phyloP scores from a whole-genome alignment of 2,888 invertebrate genomes.

The Antheraea yamamai region DNA sequence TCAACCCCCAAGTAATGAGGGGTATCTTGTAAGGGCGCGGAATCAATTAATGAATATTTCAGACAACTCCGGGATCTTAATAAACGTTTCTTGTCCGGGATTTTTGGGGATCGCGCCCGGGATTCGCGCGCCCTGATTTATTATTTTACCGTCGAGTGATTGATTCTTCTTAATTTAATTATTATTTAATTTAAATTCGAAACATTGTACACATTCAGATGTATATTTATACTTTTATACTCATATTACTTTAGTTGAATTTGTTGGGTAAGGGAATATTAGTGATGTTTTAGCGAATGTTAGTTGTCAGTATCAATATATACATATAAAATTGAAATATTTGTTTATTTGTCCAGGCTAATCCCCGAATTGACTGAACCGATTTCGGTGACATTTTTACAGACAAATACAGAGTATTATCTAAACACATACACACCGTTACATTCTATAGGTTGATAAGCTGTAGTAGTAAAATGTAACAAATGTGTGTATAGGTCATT shows the following conservation, averaged over 20 bases:
- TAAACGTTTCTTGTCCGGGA: constrained; percentile 74
- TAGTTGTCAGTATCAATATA: no score
- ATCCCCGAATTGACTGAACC: no score
- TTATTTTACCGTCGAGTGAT: constrained; percentile 54
- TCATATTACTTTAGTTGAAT: not conserved
- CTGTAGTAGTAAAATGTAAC: no score
- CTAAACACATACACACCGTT: no score
- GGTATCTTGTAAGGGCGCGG: constrained; percentile 66
- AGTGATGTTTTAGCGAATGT: no score
- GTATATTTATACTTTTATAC: not conserved
- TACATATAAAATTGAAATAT: no score
- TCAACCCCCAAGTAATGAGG: constrained; percentile 77
- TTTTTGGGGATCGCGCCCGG: constrained; percentile 68
- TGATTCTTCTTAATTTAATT: constrained; percentile 63
- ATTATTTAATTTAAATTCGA: constrained; percentile 40
- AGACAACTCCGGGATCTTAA: constrained; percentile 68
- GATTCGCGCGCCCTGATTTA: constrained; percentile 62
- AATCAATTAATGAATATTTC: constrained; percentile 81
- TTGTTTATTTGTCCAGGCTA: no score
- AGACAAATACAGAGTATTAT: no score
- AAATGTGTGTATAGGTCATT: no score
- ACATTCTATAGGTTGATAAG: no score
- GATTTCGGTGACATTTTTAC: no score
- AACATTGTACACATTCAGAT: not conserved
- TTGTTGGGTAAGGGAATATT: not conserved